Base-by-base conservation (phyloP, 2,888 invertebrate genomes). In the Oscheius myriophilus region DNA sequence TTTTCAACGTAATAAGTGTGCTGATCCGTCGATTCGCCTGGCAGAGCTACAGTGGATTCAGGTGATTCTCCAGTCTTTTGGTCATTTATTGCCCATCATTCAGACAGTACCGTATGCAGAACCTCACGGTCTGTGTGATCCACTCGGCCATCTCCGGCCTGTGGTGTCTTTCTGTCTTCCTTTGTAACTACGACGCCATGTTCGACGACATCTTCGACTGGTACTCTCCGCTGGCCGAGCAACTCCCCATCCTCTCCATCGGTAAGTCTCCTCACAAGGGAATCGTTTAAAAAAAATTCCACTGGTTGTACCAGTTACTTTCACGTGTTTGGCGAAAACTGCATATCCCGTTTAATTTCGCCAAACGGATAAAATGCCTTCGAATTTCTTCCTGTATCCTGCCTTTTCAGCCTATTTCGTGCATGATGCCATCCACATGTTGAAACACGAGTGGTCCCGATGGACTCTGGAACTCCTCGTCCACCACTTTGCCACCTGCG, bases 371-470 rank as follows among this genome's bases (percentile, higher is more conserved):
- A n/a, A n/a, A n/a, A n/a, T n/a, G n/a, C n/a, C n/a, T n/a, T 33
- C 33, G 9, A 33, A 33, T 9, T 9, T 9, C 33, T 33, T 33
- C 33, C 33, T n/a, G n/a, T n/a, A 33, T 33, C 9, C 33, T n/a
- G n/a, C 21, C 9, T 62, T 67, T 73, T 0, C 49, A 79, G 82
- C 82, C 53, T 84, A 84, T 51, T 84, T 84, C 67, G 65, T 79
- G 39, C 82, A 83, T 63, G 84, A 84, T 57, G 71, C 81, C 45
- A 68, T 81, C 45, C 82, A 84, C 64, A 84, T 84, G 83, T 54
- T 82, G 21, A 64, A 67, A 21, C 73, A 78, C 54, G 84, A 83
- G 67, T 72, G 81, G 71, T 80, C 82, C 16, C 73, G 75, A 41
- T 83, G 79, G 73, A 82, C 81, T 6, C 49, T 80, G 16, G 84